These are phyloP conservation scores for Dasyprocta punctata DNA, from an alignment of 2,113 vertebrate species.

Conservation along the genomic window DNA sequence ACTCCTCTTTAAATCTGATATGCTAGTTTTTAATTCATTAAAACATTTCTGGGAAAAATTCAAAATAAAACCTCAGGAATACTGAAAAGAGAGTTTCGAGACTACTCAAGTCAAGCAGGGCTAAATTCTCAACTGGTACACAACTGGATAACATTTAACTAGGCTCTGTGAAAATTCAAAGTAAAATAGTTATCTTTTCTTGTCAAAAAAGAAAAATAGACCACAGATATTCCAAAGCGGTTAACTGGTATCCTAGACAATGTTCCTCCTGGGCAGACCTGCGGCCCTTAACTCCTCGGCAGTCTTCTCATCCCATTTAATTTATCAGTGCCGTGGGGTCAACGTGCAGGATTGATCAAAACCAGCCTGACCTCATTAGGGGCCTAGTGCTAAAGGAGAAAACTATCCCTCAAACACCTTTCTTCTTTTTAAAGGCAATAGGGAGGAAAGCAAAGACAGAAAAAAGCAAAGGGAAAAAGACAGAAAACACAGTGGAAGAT, in stretches of 20 bases:
- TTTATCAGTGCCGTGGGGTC: not conserved
- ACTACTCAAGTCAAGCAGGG: not conserved
- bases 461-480: not conserved
- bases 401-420: not conserved
- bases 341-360: constrained; percentile 19
- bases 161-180: not conserved
- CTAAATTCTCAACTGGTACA: not conserved
- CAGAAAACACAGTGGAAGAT: not conserved
- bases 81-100: not conserved
- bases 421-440: not conserved
- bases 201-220: constrained; percentile 45
- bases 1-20: constrained; percentile 45
- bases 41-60: constrained; percentile 11
- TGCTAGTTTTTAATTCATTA: constrained; percentile 32
- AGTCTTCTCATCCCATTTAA: not conserved
- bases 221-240: not conserved
- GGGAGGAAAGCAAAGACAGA: not conserved
- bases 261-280: not conserved
- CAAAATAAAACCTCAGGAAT: constrained; percentile 50
- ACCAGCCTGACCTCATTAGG: not conserved
- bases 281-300: not conserved
- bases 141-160: not conserved
- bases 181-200: constrained; percentile 8
- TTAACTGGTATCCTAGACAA: not conserved
- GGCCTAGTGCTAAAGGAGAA: not conserved